phyloP scores from a whole-genome alignment of 2,888 invertebrate genomes.

The Sipha maydis region DNA sequence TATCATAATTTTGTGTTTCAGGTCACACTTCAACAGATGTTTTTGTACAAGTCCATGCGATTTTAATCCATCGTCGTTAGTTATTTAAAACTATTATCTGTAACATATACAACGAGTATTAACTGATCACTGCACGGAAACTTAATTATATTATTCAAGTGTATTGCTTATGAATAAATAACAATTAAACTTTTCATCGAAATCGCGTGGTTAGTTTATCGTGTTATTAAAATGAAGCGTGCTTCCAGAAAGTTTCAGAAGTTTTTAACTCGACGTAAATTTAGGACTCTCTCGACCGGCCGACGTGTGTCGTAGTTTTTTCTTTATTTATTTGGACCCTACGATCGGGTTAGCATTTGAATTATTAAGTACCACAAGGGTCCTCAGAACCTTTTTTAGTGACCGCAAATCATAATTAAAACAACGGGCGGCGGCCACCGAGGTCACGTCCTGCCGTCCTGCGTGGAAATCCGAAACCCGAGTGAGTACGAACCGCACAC shows the following conservation, averaged over 20 bases:
- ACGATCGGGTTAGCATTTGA: slow-evolving; percentile 31
- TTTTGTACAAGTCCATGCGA: too few species aligned
- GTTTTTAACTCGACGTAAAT: not conserved
- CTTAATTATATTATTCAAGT: too few species aligned
- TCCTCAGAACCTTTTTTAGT: slow-evolving; percentile 4
- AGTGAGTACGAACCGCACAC: slow-evolving; percentile 10
- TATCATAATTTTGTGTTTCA: too few species aligned
- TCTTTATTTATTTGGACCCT: not conserved
- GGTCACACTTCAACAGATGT: too few species aligned
- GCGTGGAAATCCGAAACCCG: not conserved
- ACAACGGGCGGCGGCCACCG: not conserved
- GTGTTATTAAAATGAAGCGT: not conserved
- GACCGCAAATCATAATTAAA: slow-evolving; percentile 56
- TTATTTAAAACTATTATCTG: too few species aligned
- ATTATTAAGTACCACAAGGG: slow-evolving; percentile 47
- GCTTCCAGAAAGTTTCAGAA: not conserved
- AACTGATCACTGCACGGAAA: too few species aligned
- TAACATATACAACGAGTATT: too few species aligned
- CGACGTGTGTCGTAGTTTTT: not conserved
- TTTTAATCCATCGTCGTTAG: too few species aligned
- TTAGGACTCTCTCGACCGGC: not conserved
- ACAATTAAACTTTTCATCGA: not conserved
- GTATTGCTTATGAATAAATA: too few species aligned
- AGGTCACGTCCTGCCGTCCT: not conserved
- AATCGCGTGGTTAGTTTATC: not conserved